Evolutionary conservation across 2,888 invertebrate genomes (phyloP), one percentile per base, ranked within the genome.

Genomic region (Plagodis pulveraria): DNA sequence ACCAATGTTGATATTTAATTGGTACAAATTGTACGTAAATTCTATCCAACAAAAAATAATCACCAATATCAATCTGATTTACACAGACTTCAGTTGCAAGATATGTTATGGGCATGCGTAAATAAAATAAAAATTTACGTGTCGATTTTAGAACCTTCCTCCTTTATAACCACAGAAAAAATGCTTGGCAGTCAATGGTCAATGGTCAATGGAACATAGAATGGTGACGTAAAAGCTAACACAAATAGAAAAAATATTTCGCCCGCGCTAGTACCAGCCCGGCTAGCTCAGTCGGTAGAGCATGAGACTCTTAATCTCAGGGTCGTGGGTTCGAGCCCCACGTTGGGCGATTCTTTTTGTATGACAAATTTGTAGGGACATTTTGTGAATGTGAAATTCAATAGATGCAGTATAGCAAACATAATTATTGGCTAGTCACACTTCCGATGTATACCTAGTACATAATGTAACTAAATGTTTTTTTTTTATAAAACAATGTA

Each of bases 231-330:
- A 6, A 35, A 10, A n/a, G 9, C 6, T 2, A 47, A 34, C 7
- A 34, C 33, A 41, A 47, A 58, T 7, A 12, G 6, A 50, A 40
- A 1, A 2, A 7, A 53, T 62, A 58, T 60, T 68, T 68, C 43
- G 33, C n/a, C 6, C 5, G 0, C 0, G 0, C 0, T 0, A 0
- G 0, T 10, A 63, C 58, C 34, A 78, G 86, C 87, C 87, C 86
- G 87, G 87, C 87, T 87, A 87, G 87, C 87, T 87, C 87, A 87
- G 87, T 87, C 87, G 87, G 87, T 87, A 89, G 88, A 89, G 89
- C 89, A 89, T 89, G 93, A 93, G 93, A 93, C 93, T 93, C 93
- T 93, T 93, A 93, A 92, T 93, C 93, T 93, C 93, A 93, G 93
- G 93, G 93, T 93, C 93, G 93, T 92, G 92, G 91, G 93, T 93